phyloP scores from a whole-genome alignment of 1,140 invertebrate species.

The Aphelinus atriplicis region DNA sequence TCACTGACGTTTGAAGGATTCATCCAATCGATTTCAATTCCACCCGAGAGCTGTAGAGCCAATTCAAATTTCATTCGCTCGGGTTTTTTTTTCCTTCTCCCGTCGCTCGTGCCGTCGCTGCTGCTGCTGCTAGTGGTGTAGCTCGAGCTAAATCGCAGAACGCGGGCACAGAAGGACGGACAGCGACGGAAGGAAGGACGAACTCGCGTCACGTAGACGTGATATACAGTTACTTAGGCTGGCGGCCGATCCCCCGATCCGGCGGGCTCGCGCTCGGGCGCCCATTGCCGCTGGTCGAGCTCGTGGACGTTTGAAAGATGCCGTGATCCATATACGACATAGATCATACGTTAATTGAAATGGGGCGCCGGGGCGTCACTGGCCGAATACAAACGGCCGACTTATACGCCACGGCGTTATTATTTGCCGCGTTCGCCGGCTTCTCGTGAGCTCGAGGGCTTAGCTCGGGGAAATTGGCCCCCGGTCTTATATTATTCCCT shows the following conservation, averaged over 20 bases:
- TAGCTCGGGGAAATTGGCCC: conserved; percentile 35
- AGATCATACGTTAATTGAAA: conserved; percentile 69
- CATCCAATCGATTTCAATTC: too few relatives aligned
- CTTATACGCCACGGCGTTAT: conserved; percentile 65
- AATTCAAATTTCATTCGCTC: background rate
- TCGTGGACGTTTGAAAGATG: conserved; percentile 59
- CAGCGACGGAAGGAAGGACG: conserved; percentile 11
- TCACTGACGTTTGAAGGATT: too few relatives aligned
- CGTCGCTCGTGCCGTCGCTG: background rate
- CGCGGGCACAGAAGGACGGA: conserved; percentile 22
- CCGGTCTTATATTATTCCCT: conserved; percentile 4
- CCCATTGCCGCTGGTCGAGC: background rate
- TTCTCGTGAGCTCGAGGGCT: conserved; percentile 1
- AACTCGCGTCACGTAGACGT: conserved; percentile 63
- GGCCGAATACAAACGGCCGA: conserved; percentile 67
- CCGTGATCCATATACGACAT: conserved; percentile 60
- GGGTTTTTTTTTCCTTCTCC: background rate
- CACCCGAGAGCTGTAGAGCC: too few relatives aligned
- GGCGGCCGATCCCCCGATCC: conserved; percentile 13
- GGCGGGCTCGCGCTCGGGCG: conserved; percentile 4
- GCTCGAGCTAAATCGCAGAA: background rate
- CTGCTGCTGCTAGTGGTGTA: background rate
- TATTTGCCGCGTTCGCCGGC: conserved; percentile 56
- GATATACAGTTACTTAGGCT: conserved; percentile 67
- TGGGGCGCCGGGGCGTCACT: conserved; percentile 59